These are phyloP conservation scores for Eudorcas thomsonii DNA, from an alignment of 2,113 vertebrate species.

Conservation along the genomic window DNA sequence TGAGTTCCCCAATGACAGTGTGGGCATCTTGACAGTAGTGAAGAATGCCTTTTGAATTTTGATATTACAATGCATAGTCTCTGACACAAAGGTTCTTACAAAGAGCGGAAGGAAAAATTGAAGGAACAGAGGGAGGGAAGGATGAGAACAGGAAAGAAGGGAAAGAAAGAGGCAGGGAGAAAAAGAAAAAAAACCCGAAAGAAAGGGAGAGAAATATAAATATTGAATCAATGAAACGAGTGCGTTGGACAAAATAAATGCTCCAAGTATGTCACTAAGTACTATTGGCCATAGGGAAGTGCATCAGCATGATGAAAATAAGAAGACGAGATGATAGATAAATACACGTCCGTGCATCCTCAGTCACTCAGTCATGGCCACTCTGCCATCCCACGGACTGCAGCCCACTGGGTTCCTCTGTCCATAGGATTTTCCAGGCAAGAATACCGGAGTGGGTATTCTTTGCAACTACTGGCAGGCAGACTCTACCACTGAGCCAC, in stretches of 20 bases:
- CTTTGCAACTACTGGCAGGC: not conserved
- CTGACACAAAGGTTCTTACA: not conserved
- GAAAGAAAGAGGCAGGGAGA: not conserved
- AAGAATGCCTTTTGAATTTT: not conserved
- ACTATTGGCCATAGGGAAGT: not conserved
- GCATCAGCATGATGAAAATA: not conserved
- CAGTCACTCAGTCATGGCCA: not conserved
- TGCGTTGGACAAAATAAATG: not conserved
- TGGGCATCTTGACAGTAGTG: not conserved
- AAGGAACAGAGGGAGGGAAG: not conserved
- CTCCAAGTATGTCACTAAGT: not conserved
- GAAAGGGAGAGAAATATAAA: not conserved
- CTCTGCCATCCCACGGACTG: not conserved
- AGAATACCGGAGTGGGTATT: not conserved
- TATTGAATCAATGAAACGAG: not conserved
- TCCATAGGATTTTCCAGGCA: not conserved
- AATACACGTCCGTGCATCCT: not conserved
- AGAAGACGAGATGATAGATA: not conserved
- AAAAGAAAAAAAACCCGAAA: not conserved
- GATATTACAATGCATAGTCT: not conserved
- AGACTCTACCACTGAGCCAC: not conserved
- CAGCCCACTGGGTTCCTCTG: not conserved
- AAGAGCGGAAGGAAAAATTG: not conserved
- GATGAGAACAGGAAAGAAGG: not conserved
- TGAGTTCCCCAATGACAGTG: not conserved